Evolutionary conservation across 2,113 vertebrate genomes (phyloP).

Genomic region (Alexandromys fortis): DNA sequence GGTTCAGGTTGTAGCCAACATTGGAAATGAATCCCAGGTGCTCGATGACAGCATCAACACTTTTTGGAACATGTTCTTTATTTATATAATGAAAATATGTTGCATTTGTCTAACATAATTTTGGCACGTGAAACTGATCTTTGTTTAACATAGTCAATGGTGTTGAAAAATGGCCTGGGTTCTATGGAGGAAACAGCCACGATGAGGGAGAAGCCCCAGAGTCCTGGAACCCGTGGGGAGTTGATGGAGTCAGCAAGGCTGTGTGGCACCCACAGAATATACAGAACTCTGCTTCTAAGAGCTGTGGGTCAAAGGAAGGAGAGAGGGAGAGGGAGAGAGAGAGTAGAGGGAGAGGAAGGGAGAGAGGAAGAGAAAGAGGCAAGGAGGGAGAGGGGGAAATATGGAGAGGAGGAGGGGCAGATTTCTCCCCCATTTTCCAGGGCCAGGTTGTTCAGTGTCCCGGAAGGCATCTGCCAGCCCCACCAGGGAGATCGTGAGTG

Average conservation of each 20-base stretch:
- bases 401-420: no score
- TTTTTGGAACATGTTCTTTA: background rate
- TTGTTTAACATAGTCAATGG: background rate
- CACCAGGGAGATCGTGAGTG: no score
- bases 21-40: slow-evolving; percentile 51
- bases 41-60: background rate
- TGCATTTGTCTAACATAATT: background rate
- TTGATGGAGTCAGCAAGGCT: no score
- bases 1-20: background rate
- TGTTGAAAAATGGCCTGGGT: background rate
- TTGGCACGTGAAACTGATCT: background rate
- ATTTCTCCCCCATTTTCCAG: background rate
- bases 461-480: background rate
- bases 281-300: background rate
- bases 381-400: no score
- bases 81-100: background rate
- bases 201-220: background rate
- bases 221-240: background rate
- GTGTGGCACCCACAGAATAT: background rate
- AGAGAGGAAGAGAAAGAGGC: background rate
- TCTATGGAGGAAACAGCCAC: background rate
- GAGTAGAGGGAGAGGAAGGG: fast-evolving
- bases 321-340: background rate
- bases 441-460: background rate
- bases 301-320: background rate